Evolutionary conservation across 2,888 invertebrate genomes (phyloP), one percentile per base, ranked within the genome.

Genomic region (Hirtodrosophila histrioides): DNA sequence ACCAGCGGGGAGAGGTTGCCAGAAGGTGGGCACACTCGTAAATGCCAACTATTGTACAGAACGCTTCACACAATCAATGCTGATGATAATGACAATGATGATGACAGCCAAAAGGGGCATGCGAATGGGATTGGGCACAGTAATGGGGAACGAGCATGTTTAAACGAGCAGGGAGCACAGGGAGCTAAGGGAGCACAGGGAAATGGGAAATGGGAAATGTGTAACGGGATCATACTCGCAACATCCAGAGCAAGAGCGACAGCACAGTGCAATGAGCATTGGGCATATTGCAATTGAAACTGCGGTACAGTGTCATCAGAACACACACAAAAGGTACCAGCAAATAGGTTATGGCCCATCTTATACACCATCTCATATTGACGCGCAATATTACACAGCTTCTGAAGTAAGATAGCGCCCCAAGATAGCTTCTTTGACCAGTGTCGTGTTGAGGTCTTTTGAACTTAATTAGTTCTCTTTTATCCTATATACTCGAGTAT

Each of bases 11-110:
- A 11, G 12, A 5, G 23, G 7, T 0, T 6, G 12, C 10, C 6
- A 7, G 2, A 31, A 4, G 9, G 11, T 33, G 31, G 11, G 27
- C 31, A 50, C 64, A 72, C 17, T 17, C 17, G 17, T 58, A 79
- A 72, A 72, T 79, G 65, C 57, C 69, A 79, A 72, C 65, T 79
- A 75, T 77, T 75, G 61, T 66, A 44, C 57, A 64, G 55, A 75
- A 44, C 49, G 64, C 51, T 70, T 66, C 60, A 49, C 56, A 78
- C 79, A 79, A 79, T 77, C 76, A 75, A 68, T 69, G 72, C 65
- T 60, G 53, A 61, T 57, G 56, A 62, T 70, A 61, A 78, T 74
- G 71, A 62, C 41, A 31, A 69, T 62, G 56, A 78, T 57, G 57
- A 74, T 57, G 71, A 53, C 68, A 73, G 55, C 54, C 43, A 63